Evolutionary conservation across 2,888 invertebrate species (phyloP).

Genomic region (Oscheius sp.): DNA sequence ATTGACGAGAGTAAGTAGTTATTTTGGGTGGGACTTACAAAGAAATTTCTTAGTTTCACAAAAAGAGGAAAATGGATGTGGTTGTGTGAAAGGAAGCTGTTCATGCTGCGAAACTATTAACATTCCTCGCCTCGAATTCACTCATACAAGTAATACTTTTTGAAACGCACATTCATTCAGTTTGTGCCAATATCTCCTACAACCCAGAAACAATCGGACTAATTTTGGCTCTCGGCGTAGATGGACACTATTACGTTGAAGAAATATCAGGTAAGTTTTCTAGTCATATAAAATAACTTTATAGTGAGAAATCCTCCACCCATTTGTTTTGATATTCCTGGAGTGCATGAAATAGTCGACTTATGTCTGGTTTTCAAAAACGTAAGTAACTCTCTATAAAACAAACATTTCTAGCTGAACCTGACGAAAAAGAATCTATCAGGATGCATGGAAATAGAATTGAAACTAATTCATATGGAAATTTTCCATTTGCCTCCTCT

Average conservation of each 20-base stretch:
- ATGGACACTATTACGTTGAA: conserved; percentile 69
- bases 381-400: too few species aligned
- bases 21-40: too few species aligned
- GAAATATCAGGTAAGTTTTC: conserved; percentile 70
- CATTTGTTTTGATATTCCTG: conserved; percentile 71
- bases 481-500: conserved; percentile 70
- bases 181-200: conserved; percentile 72
- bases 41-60: neutral
- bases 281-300: neutral
- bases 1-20: too few species aligned
- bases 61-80: conserved; percentile 61
- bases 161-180: conserved; percentile 51
- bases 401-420: too few species aligned
- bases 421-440: conserved; percentile 57
- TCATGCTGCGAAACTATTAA: conserved; percentile 69
- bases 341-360: conserved; percentile 69
- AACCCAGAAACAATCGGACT: conserved; percentile 71
- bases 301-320: conserved; percentile 72
- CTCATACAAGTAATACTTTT: conserved; percentile 53
- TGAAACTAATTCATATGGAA: conserved; percentile 65
- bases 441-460: conserved; percentile 71
- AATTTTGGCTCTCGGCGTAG: conserved; percentile 69
- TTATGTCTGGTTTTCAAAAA: conserved; percentile 31
- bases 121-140: conserved; percentile 54
- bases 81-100: conserved; percentile 65